Conservation (phyloP, 2,797 vertebrate species). For the Eidolon dupreanum region DNA sequence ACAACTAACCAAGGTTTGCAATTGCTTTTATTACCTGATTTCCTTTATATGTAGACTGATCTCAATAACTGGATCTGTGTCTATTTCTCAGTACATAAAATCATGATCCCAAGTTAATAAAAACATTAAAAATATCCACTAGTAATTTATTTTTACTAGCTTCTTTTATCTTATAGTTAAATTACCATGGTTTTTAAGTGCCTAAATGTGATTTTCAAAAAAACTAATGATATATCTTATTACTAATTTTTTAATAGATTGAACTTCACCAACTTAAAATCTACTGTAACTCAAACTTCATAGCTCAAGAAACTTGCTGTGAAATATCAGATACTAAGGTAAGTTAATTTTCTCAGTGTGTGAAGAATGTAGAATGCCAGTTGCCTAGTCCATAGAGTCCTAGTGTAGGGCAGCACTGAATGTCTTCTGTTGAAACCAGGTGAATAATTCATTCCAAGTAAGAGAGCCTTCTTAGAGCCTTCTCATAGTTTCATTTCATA, state of each 20-base stretch:
- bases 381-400: not conserved
- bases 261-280: slow-evolving; percentile 93
- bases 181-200: not conserved
- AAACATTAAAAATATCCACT: not conserved
- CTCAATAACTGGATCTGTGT: not conserved
- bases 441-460: not conserved
- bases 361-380: not conserved
- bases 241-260: slow-evolving; percentile 88
- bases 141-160: not conserved
- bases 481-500: not conserved
- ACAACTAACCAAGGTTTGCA: slow-evolving; percentile 6
- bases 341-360: slow-evolving; percentile 77
- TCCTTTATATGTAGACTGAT: not conserved
- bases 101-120: slow-evolving; percentile 45
- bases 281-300: slow-evolving; percentile 93
- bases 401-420: not conserved
- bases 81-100: slow-evolving; percentile 17
- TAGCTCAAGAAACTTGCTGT: slow-evolving; percentile 92
- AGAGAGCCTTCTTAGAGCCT: not conserved
- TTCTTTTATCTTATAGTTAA: slow-evolving; percentile 17
- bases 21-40: slow-evolving; percentile 32
- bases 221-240: slow-evolving; percentile 13
- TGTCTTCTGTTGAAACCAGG: not conserved
- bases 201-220: not conserved
- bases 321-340: slow-evolving; percentile 91